Conservation (phyloP, 2,797 vertebrate genomes). For the Paramormyrops hopkinsi region DNA sequence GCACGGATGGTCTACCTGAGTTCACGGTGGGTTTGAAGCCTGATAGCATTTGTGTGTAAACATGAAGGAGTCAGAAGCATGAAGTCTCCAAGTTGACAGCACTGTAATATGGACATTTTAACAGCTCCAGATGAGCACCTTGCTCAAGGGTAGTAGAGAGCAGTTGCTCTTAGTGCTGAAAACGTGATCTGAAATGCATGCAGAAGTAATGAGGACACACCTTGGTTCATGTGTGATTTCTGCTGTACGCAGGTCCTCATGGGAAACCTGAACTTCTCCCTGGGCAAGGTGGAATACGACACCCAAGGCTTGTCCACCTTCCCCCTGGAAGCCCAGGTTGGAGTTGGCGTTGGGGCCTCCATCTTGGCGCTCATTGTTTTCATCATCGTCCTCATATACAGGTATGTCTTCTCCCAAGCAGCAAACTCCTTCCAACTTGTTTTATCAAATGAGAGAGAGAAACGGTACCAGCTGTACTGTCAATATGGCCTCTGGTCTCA, state of each 20-base stretch:
- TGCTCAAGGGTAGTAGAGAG: background rate
- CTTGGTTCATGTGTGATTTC: background rate
- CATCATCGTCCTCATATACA: conserved; percentile 92
- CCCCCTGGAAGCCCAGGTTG: conserved; percentile 86
- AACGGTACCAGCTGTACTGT: background rate
- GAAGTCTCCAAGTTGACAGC: background rate
- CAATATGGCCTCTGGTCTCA: background rate
- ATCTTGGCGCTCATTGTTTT: conserved; percentile 87
- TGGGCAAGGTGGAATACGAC: conserved; percentile 86
- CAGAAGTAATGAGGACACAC: background rate
- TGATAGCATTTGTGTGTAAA: background rate
- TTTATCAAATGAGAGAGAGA: background rate
- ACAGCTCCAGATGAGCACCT: background rate
- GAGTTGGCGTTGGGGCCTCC: conserved; percentile 82
- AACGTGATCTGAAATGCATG: background rate
- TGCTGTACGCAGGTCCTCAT: conserved; percentile 73
- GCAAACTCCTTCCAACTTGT: background rate
- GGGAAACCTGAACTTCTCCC: conserved; percentile 83
- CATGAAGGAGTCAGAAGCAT: background rate
- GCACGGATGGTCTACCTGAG: conserved; percentile 73
- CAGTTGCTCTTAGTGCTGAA: background rate
- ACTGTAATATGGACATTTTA: background rate
- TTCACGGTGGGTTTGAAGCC: conserved; percentile 72
- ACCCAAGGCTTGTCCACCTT: conserved; percentile 79
- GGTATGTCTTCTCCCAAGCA: conserved; percentile 51